Evolutionary conservation across 1,140 invertebrate genomes (phyloP), one percentile per base, ranked within the genome.

Genomic region (Orchesella cincta): DNA sequence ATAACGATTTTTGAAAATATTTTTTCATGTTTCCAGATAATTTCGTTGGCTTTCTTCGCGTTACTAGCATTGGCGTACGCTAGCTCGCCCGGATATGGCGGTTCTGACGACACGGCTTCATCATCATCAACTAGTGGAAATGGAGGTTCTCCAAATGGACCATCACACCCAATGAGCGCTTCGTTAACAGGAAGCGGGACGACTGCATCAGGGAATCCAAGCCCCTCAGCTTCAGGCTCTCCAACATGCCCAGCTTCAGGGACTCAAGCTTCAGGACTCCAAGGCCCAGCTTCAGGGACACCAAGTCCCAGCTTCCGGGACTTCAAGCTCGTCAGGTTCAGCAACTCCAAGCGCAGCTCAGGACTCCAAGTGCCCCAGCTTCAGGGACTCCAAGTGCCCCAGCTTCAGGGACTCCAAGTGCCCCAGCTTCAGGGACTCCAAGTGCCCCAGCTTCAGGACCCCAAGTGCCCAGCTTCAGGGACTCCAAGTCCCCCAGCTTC

Each of bases 1-100:
- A 14, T 8, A 57, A 23, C 8, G 18, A 46, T 5, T 8, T 46
- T 57, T 23, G 23, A 18, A 18, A 18, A 57, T 5, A 26, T 18
- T 23, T 18, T n/a, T 23, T 57, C 23, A 57, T 26, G 14, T 57
- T 57, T 57, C 23, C 52, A 57, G 52, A 57, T 57, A 57, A 57
- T 57, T 23, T 57, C 23, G 52, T 57, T 57, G 52, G 52, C 52
- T 57, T 57, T 57, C 52, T 57, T 57, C 23, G 23, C 52, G 23
- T 3, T 57, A n/a, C 52, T 57, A 14, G 52, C 52, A 23, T 57
- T 57, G 52, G 52, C 52, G 5, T 57, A 57, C 23, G 52, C 52
- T n/a, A n/a, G 52, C 23, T 8, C 23, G 52, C 52, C 52, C 23
- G 52, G 52, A n/a, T 57, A 57, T 57, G 52, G 52, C 5, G 23